A percentile compares a stretch with the other conserved stretches of the same genome.
These are phyloP conservation scores for Pterophyllum scalare DNA, from an alignment of 2,113 vertebrate genomes.

Conservation along the genomic window DNA sequence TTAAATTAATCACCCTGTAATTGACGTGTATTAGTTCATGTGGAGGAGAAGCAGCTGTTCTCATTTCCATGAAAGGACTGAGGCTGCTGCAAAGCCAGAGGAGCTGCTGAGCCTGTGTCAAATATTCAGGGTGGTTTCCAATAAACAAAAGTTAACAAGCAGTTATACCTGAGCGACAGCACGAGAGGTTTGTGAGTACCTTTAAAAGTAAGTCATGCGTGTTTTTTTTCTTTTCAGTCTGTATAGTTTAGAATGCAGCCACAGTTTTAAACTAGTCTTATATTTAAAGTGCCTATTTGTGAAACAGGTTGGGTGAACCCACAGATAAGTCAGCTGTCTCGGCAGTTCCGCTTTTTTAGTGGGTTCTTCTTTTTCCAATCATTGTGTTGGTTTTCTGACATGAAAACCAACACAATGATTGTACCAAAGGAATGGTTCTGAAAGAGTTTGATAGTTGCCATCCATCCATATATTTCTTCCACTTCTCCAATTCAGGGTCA, in stretches of 20 bases:
- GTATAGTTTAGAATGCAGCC: neutral
- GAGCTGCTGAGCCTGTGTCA: conserved; percentile 1
- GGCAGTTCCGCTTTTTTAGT: neutral
- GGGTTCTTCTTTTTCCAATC: neutral
- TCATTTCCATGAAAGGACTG: conserved; percentile 39
- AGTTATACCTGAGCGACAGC: neutral
- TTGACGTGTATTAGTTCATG: neutral
- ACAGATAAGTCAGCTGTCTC: neutral
- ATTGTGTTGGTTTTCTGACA: neutral
- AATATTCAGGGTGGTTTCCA: conserved; percentile 4
- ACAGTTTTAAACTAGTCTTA: neutral
- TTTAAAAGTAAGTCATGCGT: neutral
- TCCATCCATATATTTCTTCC: neutral
- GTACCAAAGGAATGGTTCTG: too few species aligned
- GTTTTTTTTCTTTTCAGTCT: neutral
- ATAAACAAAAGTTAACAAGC: conserved; percentile 25
- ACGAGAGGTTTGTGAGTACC: accelerated
- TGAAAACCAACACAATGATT: too few species aligned
- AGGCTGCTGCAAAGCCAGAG: neutral
- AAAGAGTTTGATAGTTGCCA: too few species aligned
- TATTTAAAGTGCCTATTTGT: neutral
- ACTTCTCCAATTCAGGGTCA: neutral
- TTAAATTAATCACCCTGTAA: neutral
- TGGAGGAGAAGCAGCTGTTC: neutral
- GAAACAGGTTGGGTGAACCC: neutral